Conservation (phyloP, 2,888 invertebrate species). For the Tachina grossa region DNA sequence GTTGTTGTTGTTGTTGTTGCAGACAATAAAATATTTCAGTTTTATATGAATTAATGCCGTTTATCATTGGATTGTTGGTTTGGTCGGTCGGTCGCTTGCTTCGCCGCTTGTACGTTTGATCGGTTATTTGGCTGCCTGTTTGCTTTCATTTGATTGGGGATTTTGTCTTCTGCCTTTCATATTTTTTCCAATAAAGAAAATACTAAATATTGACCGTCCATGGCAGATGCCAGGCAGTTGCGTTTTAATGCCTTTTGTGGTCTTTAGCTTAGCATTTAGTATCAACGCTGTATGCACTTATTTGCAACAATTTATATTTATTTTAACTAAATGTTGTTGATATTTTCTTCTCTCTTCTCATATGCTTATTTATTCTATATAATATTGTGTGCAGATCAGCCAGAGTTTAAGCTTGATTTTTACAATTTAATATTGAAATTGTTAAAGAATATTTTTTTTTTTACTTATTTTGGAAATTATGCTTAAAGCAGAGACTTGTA, state of each 20-base stretch:
- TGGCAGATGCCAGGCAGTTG: constrained; percentile 14
- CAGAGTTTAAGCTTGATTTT: constrained; percentile 72
- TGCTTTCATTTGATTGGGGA: constrained; percentile 55
- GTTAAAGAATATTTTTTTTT: constrained; percentile 15
- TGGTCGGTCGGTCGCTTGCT: not conserved
- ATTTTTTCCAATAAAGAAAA: constrained; percentile 44
- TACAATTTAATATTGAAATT: constrained; percentile 67
- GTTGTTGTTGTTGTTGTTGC: constrained; percentile 40
- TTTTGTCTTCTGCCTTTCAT: constrained; percentile 20
- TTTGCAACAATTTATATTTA: constrained; percentile 71
- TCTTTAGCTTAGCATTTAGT: constrained; percentile 63
- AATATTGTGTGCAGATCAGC: constrained; percentile 77
- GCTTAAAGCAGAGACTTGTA: not conserved
- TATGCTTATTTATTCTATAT: constrained; percentile 44
- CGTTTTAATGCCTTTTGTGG: constrained; percentile 21
- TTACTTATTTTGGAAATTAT: constrained; percentile 59
- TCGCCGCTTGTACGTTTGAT: constrained; percentile 2
- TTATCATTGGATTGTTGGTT: constrained; percentile 69
- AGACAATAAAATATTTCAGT: constrained; percentile 70
- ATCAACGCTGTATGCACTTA: constrained; percentile 52
- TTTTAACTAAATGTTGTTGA: constrained; percentile 70
- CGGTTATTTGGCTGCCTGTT: constrained; percentile 43
- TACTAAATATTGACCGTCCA: constrained; percentile 27
- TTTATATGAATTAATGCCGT: constrained; percentile 71
- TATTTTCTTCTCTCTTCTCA: constrained; percentile 39